Percentiles rank a stretch among this genome's conserved stretches.
These are phyloP conservation scores for Melanostigma gelatinosum DNA, from an alignment of 2,113 vertebrate genomes.

Conservation along the genomic window DNA sequence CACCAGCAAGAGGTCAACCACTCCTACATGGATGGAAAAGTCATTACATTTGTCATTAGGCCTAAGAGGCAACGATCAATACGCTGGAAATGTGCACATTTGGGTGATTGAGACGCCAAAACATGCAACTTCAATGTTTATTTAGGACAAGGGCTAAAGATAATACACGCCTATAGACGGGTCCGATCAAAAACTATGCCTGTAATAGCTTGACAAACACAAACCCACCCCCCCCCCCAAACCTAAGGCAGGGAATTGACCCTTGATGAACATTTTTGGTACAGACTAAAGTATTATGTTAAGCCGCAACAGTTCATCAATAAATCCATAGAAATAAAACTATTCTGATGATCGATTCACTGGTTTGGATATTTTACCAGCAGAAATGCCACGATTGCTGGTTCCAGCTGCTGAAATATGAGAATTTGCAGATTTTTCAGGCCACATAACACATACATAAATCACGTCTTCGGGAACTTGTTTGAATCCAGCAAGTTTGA, in stretches of 20 bases:
- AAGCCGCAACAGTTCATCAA: no score
- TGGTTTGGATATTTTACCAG: no score
- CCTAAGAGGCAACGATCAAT: constrained; percentile 19
- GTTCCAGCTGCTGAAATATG: no score
- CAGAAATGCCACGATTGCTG: no score
- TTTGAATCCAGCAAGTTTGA: no score
- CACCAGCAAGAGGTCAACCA: constrained; percentile 34
- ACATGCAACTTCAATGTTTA: background rate
- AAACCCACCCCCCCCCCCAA: background rate
- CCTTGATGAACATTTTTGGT: no score
- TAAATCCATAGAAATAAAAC: no score
- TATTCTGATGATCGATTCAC: no score
- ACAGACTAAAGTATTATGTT: no score
- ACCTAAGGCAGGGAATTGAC: no score
- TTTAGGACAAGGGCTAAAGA: background rate
- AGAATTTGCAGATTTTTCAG: no score
- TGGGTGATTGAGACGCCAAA: background rate
- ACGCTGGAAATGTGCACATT: background rate
- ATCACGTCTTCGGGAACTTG: background rate
- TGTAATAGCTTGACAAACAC: background rate
- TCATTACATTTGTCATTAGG: constrained; percentile 33
- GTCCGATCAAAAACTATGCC: background rate
- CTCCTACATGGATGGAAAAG: constrained; percentile 35
- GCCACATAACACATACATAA: no score
- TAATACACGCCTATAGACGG: background rate